phyloP scores from a whole-genome alignment of 2,888 invertebrate species.

The Drosophila aldrichi region DNA sequence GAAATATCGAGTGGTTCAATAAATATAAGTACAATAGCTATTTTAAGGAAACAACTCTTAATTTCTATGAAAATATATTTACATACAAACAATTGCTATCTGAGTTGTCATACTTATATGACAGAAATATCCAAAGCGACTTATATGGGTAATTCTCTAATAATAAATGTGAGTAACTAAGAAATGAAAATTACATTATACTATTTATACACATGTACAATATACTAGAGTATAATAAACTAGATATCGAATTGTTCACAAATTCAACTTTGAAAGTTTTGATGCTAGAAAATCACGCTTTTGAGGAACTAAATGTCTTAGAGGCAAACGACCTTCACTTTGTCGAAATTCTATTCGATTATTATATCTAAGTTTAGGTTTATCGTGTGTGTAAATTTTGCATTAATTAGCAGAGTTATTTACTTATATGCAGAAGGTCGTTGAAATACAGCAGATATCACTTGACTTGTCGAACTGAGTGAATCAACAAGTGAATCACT shows the following conservation, averaged over 20 bases:
- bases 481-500: constrained; percentile 36
- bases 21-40: no score
- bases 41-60: no score
- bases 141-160: no score
- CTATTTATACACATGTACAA: not conserved
- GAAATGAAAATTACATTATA: no score
- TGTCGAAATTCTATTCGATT: constrained; percentile 3
- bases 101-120: no score
- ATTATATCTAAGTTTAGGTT: not conserved
- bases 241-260: not conserved
- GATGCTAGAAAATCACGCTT: not conserved
- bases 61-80: no score
- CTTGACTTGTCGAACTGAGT: not conserved
- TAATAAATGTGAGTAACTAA: no score
- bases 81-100: no score
- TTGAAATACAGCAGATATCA: constrained; percentile 1
- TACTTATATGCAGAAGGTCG: constrained; percentile 29
- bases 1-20: no score
- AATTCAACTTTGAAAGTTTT: not conserved
- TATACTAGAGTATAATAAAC: not conserved
- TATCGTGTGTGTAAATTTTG: constrained; percentile 10
- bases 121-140: no score
- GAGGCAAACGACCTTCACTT: constrained; percentile 3
- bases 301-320: constrained; percentile 10
- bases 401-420: constrained; percentile 8